Base-by-base conservation (phyloP, 2,113 vertebrate genomes). In the Ailurus styani region DNA sequence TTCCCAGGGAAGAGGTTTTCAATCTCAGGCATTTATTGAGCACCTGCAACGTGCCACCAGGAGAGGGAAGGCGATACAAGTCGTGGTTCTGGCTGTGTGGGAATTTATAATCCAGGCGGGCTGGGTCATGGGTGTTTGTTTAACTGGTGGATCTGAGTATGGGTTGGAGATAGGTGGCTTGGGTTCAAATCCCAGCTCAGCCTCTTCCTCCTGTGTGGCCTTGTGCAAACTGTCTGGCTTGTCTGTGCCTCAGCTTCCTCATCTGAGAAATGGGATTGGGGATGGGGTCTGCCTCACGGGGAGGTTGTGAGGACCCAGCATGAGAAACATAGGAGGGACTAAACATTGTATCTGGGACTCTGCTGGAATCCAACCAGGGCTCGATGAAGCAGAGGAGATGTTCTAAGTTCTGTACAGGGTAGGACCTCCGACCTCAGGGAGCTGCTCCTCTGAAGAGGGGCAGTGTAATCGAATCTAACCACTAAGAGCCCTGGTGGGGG, bases 361-460 rank as follows among this genome's bases (percentile, higher is more conserved):
- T 1, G 50, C 20, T 7, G 7, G 87, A 47, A 42, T 64, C 31
- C 18, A 9, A 47, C 37, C 7, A 1, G 57, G 1, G 21, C 27
- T 12, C 31, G 3, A 2, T 3, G 37, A 17, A 1, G 6, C 40
- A 8, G 55, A 11, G 4, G 7, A 64, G 18, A 25, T 1, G 6
- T 2, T 25, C 31, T 3, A 13, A 20, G 21, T 9, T 1, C 72
- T 0, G 0, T 14, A 3, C 31, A 34, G n/a, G 2, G 23, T 7
- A 55, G 84, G 27, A 37, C 9, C 34, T 73, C 86, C 37, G 45
- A 0, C 20, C 42, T 5, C 6, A 3, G 47, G 60, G 25, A 31
- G 60, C 70, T 7, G 17, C n/a, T 18, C 0, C 2, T 34, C 50
- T 45, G 50, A 70, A n/a, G 34, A 12, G 23, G 18, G 11, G 42